Base-by-base conservation (phyloP, 53 echinoderm and acorn worm species). In the Pentamera pediparva region DNA sequence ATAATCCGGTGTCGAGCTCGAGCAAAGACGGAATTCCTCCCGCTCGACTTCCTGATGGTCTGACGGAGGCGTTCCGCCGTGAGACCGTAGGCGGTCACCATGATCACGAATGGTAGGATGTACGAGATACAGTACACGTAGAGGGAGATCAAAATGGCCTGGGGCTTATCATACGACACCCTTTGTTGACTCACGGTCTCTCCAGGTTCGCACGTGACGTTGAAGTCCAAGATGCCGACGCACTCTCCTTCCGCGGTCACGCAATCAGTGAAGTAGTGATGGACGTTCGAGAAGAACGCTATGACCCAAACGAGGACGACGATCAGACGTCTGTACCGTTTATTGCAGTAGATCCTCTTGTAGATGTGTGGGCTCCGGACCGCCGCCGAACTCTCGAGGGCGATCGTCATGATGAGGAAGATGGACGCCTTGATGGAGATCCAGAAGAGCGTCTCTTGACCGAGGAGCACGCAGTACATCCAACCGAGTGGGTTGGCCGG, bases 1-100 rank as follows among this genome's bases (percentile, higher is more conserved):
- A 67, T 67, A 4, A 67, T 45, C 4, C 67, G 67, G 27, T 67
- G 30, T 27, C 67, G 37, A 13, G 67, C 67, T 20, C 67, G 37
- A 6, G 41, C 41, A 4, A 67, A 41, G 12, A 67, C 67, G 4
- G 67, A 67, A 39, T 67, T 67, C 4, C 67, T 41, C 11, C 67
- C 29, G 6, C 45, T 67, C 67, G 45, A 43, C 38, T 67, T 67
- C 10, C 28, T 29, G 41, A 67, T 67, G 13, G 40, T 67, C 6
- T 67, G 39, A 9, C 67, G 67, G 17, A 67, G 67, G 41, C 67
- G 26, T 5, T 31, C 20, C 47, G 67, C 67, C 17, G 67, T 67
- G 4, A 67, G 48, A 18, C 30, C 0, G 67, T 67, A 67, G 12
- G 67, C 39, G 7, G 39, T 24, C 3, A 67, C 17, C 67, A 67